Conservation (phyloP, 2,113 vertebrate genomes). For the Psilopsiagon aymara region DNA sequence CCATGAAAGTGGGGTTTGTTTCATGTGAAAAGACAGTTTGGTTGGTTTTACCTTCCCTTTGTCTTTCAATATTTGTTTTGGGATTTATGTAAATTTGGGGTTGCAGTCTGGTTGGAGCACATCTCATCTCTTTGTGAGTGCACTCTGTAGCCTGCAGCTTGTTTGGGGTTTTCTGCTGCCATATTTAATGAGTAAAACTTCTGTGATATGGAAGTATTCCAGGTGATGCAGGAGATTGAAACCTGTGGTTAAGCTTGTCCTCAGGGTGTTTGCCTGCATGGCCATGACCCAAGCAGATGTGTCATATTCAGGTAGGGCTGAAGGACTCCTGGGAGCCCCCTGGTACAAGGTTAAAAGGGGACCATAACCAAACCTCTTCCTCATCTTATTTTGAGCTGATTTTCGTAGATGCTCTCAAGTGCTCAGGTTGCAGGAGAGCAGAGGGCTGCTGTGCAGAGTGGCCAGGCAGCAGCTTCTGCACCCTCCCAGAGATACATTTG, state of each 20-base stretch:
- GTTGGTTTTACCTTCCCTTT: not conserved
- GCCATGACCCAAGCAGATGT: not conserved
- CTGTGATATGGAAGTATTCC: not conserved
- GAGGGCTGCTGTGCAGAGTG: not conserved
- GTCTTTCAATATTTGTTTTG: not conserved
- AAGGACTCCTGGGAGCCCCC: not conserved
- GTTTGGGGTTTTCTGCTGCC: not conserved
- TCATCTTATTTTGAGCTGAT: not conserved
- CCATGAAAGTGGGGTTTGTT: not conserved
- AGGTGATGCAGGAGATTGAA: not conserved
- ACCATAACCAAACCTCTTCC: not conserved
- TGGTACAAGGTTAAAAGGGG: not conserved
- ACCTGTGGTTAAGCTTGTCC: not conserved
- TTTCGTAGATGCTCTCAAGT: not conserved
- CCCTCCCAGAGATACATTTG: not conserved
- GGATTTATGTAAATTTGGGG: not conserved
- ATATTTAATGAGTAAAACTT: not conserved
- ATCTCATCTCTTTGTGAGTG: not conserved
- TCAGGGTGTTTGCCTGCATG: not conserved
- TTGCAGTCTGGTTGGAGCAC: not conserved
- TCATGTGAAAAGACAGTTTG: not conserved
- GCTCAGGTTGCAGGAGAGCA: not conserved
- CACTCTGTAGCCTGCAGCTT: not conserved
- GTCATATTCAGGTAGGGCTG: not conserved
- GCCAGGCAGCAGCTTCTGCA: not conserved